Base-by-base conservation (phyloP, 53 echinoderm and acorn worm genomes). In the Luidia sarsii region DNA sequence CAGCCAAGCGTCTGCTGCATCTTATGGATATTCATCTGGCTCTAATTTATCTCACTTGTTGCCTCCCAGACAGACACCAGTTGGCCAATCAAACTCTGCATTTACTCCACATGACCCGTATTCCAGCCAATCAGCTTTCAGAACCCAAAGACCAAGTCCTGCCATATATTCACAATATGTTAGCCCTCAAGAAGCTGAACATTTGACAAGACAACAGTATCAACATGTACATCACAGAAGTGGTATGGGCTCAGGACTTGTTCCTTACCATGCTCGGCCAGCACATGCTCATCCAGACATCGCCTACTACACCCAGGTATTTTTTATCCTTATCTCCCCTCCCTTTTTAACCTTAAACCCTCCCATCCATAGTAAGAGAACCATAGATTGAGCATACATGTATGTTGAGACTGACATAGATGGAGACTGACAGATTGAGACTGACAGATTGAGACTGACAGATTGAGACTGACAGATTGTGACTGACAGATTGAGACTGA, bases 271-370 rank as follows among this genome's bases (percentile, higher is more conserved):
- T 1, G 38, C 77, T 11, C 61, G 9, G 34, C 46, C 77, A 56
- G 21, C 77, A 15, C 77, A 20, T 36, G 55, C 46, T 6, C 60
- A 77, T 59, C 59, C 77, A 20, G 77, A 77, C 23, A 61, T 77
- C 56, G 61, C 60, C 30, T 77, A 43, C 60, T 77, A 77, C 46
- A 46, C 60, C 29, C 77, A 77, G 77, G 77, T 77, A 77, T 7
- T 3, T 53, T 18, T 6, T 3, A 28, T n/a, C n/a, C n/a, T n/a
- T n/a, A n/a, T n/a, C n/a, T n/a, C n/a, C n/a, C n/a, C n/a, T n/a
- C n/a, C 46, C 14, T 45, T 45, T 45, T 14, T 14, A 45, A 45
- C 7, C 46, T 9, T 9, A 9, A 45, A 45, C n/a, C n/a, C n/a
- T n/a, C n/a, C n/a, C n/a, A n/a, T n/a, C n/a, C n/a, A n/a, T n/a